Percentiles rank a stretch among this genome's conserved stretches.
phyloP scores from a whole-genome alignment of 2,888 invertebrate species.

The Temnothorax unifasciatus region DNA sequence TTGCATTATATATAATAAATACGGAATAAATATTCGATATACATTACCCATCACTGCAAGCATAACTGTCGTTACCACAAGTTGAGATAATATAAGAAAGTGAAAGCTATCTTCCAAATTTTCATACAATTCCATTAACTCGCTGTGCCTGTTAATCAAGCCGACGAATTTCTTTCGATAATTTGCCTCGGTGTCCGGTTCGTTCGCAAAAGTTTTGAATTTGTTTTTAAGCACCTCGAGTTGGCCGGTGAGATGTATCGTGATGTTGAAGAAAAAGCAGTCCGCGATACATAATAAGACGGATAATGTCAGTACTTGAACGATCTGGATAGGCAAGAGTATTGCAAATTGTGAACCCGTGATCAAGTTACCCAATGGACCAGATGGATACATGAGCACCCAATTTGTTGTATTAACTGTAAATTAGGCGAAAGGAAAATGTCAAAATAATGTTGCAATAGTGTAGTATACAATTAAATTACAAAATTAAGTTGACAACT shows the following conservation, averaged over 20 bases:
- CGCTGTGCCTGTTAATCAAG: constrained; percentile 63
- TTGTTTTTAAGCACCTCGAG: constrained; percentile 73
- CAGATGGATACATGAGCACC: constrained; percentile 8
- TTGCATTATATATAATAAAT: not conserved
- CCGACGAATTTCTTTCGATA: constrained; percentile 19
- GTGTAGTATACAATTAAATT: not conserved
- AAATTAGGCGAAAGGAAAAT: not conserved
- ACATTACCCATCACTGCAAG: constrained; percentile 66
- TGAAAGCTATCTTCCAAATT: constrained; percentile 65
- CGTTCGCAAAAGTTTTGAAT: not conserved
- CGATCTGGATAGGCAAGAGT: not conserved
- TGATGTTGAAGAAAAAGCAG: constrained; percentile 77
- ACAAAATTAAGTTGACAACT: not conserved
- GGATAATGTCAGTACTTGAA: not conserved
- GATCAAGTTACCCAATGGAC: not conserved
- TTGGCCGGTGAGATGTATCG: constrained; percentile 81
- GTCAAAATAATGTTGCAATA: not conserved
- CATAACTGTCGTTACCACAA: constrained; percentile 63
- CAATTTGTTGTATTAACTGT: constrained; percentile 26
- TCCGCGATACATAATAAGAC: constrained; percentile 54
- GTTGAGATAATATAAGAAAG: constrained; percentile 67
- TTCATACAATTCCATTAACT: constrained; percentile 58
- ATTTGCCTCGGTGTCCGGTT: not conserved
- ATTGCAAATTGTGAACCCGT: constrained; percentile 19
- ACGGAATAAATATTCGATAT: not conserved